Percentiles rank a stretch among this genome's conserved stretches.
Evolutionary conservation across 2,888 invertebrate genomes (phyloP).

Genomic region (Acanthosepion esculentum): DNA sequence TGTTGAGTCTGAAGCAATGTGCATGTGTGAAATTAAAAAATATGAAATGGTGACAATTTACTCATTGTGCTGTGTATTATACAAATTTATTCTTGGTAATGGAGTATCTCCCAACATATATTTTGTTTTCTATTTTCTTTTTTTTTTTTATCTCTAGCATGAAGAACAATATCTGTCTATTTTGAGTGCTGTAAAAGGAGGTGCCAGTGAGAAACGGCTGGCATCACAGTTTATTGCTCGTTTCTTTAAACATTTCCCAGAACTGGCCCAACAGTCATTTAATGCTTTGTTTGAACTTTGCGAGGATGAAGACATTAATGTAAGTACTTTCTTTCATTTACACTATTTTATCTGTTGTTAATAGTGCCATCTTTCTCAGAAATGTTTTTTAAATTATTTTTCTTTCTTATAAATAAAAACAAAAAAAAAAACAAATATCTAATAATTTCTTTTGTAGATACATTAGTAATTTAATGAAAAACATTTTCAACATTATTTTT

Average conservation of each 20-base stretch:
- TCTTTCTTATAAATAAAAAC: too few relatives aligned
- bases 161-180: conserved; percentile 89
- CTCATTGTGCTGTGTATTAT: too few relatives aligned
- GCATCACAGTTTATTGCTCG: conserved; percentile 96
- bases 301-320: conserved; percentile 93
- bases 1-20: too few relatives aligned
- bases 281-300: conserved; percentile 95
- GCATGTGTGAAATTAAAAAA: too few relatives aligned
- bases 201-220: conserved; percentile 90
- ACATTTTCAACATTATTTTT: too few relatives aligned
- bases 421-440: too few relatives aligned
- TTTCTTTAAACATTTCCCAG: conserved; percentile 94
- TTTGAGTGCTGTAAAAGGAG: conserved; percentile 89
- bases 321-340: conserved; percentile 73
- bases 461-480: too few relatives aligned
- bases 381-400: too few relatives aligned
- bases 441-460: too few relatives aligned
- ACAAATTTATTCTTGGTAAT: too few relatives aligned
- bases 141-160: conserved; percentile 80
- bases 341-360: background rate
- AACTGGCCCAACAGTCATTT: conserved; percentile 87
- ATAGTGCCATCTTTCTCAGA: too few relatives aligned
- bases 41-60: too few relatives aligned
- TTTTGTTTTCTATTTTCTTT: background rate
- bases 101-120: background rate